Conservation (phyloP, 2,797 vertebrate genomes). For the Phalanger gymnotis region DNA sequence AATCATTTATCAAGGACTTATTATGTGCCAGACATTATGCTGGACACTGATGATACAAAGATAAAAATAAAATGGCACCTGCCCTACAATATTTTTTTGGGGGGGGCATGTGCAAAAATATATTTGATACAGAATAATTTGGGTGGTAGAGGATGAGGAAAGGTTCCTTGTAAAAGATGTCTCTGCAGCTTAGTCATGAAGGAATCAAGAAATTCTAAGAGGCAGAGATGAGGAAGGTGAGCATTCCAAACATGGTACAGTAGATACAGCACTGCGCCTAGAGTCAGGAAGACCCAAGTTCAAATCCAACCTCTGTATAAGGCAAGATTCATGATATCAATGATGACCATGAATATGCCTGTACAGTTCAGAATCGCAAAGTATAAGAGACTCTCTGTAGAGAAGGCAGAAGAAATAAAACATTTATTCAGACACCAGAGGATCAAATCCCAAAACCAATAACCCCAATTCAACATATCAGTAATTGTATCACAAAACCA, state of each 20-base stretch:
- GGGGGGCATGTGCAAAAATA: background rate
- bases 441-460: too few relatives aligned
- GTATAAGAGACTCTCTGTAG: too few relatives aligned
- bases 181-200: background rate
- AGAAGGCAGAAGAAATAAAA: too few relatives aligned
- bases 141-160: background rate
- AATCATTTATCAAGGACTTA: background rate
- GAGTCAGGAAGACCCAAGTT: background rate
- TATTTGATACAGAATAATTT: background rate
- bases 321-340: too few relatives aligned
- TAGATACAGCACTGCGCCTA: background rate
- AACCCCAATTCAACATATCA: too few relatives aligned
- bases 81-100: background rate
- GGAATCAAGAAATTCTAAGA: background rate
- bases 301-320: background rate
- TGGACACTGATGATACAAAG: background rate
- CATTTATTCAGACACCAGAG: too few relatives aligned
- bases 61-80: background rate
- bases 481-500: too few relatives aligned
- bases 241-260: background rate
- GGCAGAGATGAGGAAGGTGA: background rate
- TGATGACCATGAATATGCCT: too few relatives aligned
- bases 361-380: too few relatives aligned
- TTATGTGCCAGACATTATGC: background rate
- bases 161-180: background rate